Conservation (phyloP, 2,888 invertebrate species). For the Adineta ricciae region DNA sequence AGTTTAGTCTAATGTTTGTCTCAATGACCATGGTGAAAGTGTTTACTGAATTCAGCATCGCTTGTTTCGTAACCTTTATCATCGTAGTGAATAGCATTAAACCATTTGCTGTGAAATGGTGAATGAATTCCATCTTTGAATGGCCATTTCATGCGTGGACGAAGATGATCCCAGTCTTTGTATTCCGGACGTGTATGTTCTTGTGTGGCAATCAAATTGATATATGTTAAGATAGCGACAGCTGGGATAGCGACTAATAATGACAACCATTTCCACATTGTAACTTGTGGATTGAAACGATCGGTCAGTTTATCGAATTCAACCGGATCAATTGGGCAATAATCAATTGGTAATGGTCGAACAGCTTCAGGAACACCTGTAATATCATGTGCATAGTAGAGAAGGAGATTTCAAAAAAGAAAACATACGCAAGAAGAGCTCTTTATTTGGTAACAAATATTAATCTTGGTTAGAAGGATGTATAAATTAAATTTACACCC, state of each 20-base stretch:
- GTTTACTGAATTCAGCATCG: not conserved
- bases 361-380: not conserved
- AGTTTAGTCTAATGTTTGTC: not conserved
- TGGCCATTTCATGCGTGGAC: not conserved
- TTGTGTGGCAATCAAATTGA: not conserved
- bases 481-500: too few relatives aligned
- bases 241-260: not conserved
- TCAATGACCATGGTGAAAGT: not conserved
- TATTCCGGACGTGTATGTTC: not conserved
- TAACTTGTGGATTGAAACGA: not conserved
- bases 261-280: conserved; percentile 6
- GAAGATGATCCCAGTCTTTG: not conserved
- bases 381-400: not conserved
- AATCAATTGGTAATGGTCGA: not conserved
- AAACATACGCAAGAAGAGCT: too few relatives aligned
- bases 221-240: not conserved
- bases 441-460: too few relatives aligned
- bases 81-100: not conserved
- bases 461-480: too few relatives aligned
- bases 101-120: conserved; percentile 18
- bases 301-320: not conserved
- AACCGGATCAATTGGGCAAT: conserved; percentile 1
- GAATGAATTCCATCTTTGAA: not conserved
- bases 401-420: too few relatives aligned
- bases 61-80: not conserved